phyloP scores from a whole-genome alignment of 2,797 vertebrate genomes.

The Notoglanidium macrostoma region DNA sequence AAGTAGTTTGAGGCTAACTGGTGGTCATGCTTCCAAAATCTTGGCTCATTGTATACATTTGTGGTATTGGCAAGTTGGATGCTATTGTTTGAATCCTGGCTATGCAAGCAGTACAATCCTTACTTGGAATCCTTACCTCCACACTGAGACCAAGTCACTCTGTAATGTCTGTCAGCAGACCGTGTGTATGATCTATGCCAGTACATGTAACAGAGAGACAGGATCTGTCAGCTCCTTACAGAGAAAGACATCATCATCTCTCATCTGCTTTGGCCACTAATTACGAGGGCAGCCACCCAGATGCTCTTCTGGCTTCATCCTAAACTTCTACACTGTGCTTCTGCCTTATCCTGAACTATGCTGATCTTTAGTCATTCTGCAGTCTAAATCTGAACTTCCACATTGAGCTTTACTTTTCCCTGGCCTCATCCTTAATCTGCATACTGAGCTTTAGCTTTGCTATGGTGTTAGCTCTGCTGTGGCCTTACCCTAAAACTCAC shows the following conservation, averaged over 20 bases:
- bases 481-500: not conserved
- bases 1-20: slow-evolving; percentile 7
- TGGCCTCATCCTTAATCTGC: not conserved
- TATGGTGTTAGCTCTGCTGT: not conserved
- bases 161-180: slow-evolving; percentile 27
- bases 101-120: not conserved
- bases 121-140: not conserved
- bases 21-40: slow-evolving; percentile 4
- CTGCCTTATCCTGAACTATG: no score
- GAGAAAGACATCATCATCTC: slow-evolving; percentile 46
- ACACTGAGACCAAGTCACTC: not conserved
- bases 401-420: no score
- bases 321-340: not conserved
- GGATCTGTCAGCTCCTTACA: slow-evolving; percentile 1
- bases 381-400: not conserved
- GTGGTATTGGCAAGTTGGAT: slow-evolving; percentile 1
- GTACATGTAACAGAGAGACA: slow-evolving; percentile 2
- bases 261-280: slow-evolving; percentile 14
- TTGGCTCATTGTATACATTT: not conserved
- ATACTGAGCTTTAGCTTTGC: no score
- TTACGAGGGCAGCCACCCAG: slow-evolving; percentile 19
- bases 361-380: not conserved
- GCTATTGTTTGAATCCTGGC: slow-evolving; percentile 13
- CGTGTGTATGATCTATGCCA: not conserved
- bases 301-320: not conserved